Evolutionary conservation across 1,140 invertebrate species (phyloP).

Genomic region (Drosophila obscura): DNA sequence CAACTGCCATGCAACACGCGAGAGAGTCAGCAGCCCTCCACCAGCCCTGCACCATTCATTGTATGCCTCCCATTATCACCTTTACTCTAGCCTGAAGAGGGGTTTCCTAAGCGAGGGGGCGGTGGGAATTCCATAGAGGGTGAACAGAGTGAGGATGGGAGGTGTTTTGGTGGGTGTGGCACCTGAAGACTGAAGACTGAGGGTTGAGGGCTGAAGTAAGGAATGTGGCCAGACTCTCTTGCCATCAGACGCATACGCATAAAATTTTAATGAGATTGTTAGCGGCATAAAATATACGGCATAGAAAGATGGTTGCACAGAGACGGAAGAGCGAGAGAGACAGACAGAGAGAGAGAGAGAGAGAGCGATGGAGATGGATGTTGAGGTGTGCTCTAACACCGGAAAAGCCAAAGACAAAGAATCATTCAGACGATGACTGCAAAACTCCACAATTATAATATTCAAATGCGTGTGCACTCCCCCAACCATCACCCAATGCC

Average conservation of each 20-base stretch:
- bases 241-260: conserved; percentile 69
- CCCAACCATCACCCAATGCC: not conserved
- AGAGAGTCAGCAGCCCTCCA: not conserved
- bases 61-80: conserved; percentile 33
- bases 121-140: too few species aligned
- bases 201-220: not conserved
- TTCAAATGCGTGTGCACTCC: conserved; percentile 57
- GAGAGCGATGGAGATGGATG: not conserved
- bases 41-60: not conserved
- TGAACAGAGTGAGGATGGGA: too few species aligned
- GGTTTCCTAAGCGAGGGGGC: not conserved
- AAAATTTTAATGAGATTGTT: conserved; percentile 83
- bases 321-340: not conserved
- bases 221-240: conserved; percentile 27
- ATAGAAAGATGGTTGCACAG: conserved; percentile 4
- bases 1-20: too few species aligned
- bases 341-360: not conserved
- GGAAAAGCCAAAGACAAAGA: conserved; percentile 64
- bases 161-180: too few species aligned
- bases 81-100: not conserved
- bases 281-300: conserved; percentile 75
- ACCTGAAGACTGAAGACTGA: not conserved
- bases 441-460: conserved; percentile 65
- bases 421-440: conserved; percentile 34
- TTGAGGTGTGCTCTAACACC: conserved; percentile 8